Evolutionary conservation across 2,797 vertebrate genomes (phyloP), one percentile per base, ranked within the genome.

Genomic region (Enteromius viviparus): DNA sequence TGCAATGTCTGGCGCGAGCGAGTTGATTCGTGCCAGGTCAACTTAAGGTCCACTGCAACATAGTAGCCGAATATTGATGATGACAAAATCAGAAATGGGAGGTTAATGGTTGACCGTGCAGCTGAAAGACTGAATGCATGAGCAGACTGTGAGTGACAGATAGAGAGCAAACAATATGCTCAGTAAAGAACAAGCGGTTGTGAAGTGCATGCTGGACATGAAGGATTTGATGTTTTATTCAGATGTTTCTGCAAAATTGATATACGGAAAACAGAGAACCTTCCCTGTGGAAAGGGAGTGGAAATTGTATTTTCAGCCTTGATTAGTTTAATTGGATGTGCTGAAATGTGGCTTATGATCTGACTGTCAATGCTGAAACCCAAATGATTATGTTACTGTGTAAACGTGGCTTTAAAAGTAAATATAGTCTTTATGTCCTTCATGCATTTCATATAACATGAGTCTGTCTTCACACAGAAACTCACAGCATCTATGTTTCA

Each of bases 251-350:
- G 17, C 51, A 60, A 26, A 60, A 60, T 58, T 17, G 34, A 42
- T 76, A 58, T 40, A 76, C 7, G 21, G 12, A 40, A 53, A 75
- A 42, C 21, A 17, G 32, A 75, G 51, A 58, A 40, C n/a, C 3
- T 12, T 76, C 51, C 51, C 21, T 23, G 34, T 58, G 34, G 74
- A 42, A 17, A 76, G 53, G 8, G 0, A 34, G 4, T 9, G 3
- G 34, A 51, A 37, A 55, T 17, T 58, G 12, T 58, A 15, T 15
- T 32, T 58, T 76, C 14, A 40, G 74, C 53, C 53, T 32, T 76
- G 74, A 76, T 76, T 76, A 76, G 53, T 60, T 58, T 58, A 58
- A 58, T 23, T 40, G 51, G 23, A 15, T 58, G 34, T 76, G 74
- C 34, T 26, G 74, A 76, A 58, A 76, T 40, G 12, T 42, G 74